These are phyloP conservation scores for Orbicella faveolata DNA, from an alignment of 64 coral and sea anemone genomes.

Conservation along the genomic window DNA sequence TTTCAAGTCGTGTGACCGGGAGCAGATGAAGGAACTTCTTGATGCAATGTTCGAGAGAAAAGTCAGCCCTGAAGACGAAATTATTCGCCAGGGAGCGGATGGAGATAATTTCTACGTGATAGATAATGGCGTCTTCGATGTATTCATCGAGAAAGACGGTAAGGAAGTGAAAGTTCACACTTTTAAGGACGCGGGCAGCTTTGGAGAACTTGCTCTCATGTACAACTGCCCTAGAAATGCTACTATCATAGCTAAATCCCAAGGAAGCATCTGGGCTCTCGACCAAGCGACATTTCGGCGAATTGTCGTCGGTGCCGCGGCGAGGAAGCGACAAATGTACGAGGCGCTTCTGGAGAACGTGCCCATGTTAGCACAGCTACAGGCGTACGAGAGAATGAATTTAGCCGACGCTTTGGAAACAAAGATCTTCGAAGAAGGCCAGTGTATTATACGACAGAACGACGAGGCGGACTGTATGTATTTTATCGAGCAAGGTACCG, in stretches of 20 bases:
- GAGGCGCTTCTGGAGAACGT: slow-evolving; percentile 83
- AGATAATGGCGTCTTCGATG: slow-evolving; percentile 90
- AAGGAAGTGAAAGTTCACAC: slow-evolving; percentile 86
- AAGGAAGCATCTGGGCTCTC: slow-evolving; percentile 90
- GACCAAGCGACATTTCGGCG: slow-evolving; percentile 82
- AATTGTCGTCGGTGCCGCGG: slow-evolving; percentile 87
- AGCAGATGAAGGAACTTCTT: slow-evolving; percentile 85
- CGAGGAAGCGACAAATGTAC: slow-evolving; percentile 81
- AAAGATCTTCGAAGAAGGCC: slow-evolving; percentile 67
- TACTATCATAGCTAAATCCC: slow-evolving; percentile 85
- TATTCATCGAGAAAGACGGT: slow-evolving; percentile 74
- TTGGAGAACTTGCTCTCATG: slow-evolving; percentile 95
- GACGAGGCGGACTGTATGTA: slow-evolving; percentile 98
- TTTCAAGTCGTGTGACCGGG: slow-evolving; percentile 87
- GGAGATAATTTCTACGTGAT: slow-evolving; percentile 99
- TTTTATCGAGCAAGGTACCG: slow-evolving; percentile 90
- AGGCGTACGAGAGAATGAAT: slow-evolving; percentile 92
- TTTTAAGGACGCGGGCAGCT: slow-evolving; percentile 85
- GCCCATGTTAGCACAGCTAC: slow-evolving; percentile 72
- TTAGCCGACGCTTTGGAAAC: slow-evolving; percentile 90
- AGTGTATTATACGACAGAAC: slow-evolving; percentile 89
- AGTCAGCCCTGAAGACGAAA: slow-evolving; percentile 79
- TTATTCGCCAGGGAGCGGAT: slow-evolving; percentile 91
- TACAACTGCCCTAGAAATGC: slow-evolving; percentile 99
- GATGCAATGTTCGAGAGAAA: slow-evolving; percentile 95